Base-by-base conservation (phyloP, 2,797 vertebrate species). In the Pangasius sanitwongsei region DNA sequence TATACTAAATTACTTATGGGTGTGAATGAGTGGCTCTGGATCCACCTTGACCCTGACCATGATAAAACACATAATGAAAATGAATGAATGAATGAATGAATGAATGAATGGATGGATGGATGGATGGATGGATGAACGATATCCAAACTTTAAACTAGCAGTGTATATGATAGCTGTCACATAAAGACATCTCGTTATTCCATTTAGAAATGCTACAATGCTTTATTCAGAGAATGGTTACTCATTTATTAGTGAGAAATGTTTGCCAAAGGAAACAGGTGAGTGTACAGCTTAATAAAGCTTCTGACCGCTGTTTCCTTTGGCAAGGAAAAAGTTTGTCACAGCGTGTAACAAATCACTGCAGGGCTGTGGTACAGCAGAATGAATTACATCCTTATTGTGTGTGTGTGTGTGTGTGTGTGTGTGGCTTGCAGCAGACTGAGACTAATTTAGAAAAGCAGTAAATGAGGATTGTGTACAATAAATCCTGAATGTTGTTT, bases 261-360 rank as follows among this genome's bases (percentile, higher is more conserved):
- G 82, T 85, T 88, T 41, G 55, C 65, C 55, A 74, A 61, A 74
- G 80, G 67, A 83, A 88, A 48, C 87, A 74, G 67, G 53, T 88
- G 81, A 83, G 28, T 67, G 59, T 50, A 50, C 61, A 31, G 82
- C 41, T 83, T 67, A 65, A 83, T 83, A 67, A 83, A 65, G 61
- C 61, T 67, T 48, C 82, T 83, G 82, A 83, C 82, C 11, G 81
- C 59, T 83, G 81, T 65, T 83, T 83, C 81, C 81, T 61, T 83
- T 83, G 59, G 82, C 82, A 83, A 67, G 61, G 82, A 83, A 83
- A 34, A 65, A 37, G 87, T 61, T 34, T 75, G 16, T 85, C 82
- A 28, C 31, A 18, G 44, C 8, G 2, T 77, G 72, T 23, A 88
- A 78, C 87, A 65, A 55, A 84, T 88, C 57, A 85, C 59, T 77